Evolutionary conservation across 2,888 invertebrate genomes (phyloP), one percentile per base, ranked within the genome.

Genomic region (Thecocarcelia acutangulata): DNA sequence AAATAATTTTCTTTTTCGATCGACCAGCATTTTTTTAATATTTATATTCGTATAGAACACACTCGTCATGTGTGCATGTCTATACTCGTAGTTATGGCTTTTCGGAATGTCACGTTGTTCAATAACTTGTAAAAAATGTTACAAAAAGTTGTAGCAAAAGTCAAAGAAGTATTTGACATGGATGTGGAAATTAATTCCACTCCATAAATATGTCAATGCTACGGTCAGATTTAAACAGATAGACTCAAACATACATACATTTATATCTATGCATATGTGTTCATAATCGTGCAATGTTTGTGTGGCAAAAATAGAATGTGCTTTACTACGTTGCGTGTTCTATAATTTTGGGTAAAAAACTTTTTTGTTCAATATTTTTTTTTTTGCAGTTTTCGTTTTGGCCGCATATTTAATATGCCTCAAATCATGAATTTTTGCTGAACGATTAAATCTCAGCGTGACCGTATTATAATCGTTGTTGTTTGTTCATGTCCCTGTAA

Each of bases 141-240:
- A n/a, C 52, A 58, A 63, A 74, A 80, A 69, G 42, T 70, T 52
- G 42, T 66, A 68, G 68, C 56, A 61, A 63, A 69, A 72, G 76
- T 63, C 61, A 61, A 61, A 61, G 68, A 73, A 69, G 52, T 85
- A 58, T 80, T 69, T 69, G 75, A 46, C 50, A 69, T 75, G 70
- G 70, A 58, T 75, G 69, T 70, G 66, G 68, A 85, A 86, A 87
- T 87, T 85, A 86, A 87, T 86, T 86, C 86, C 86, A 87, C 87
- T 85, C 85, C 87, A 87, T 86, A 85, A 86, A 87, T 85, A 84
- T 69, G 77, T 80, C 81, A 83, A 72, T 70, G 70, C 50, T 68
- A 68, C 66, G 70, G 70, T 80, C 78, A 78, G 72, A 72, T 78
- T 58, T 72, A 17, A 61, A 56, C 69, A 46, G 52, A 76, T 68